Evolutionary conservation across 2,888 invertebrate genomes (phyloP), one percentile per base, ranked within the genome.

Genomic region (Pimpla rufipes): DNA sequence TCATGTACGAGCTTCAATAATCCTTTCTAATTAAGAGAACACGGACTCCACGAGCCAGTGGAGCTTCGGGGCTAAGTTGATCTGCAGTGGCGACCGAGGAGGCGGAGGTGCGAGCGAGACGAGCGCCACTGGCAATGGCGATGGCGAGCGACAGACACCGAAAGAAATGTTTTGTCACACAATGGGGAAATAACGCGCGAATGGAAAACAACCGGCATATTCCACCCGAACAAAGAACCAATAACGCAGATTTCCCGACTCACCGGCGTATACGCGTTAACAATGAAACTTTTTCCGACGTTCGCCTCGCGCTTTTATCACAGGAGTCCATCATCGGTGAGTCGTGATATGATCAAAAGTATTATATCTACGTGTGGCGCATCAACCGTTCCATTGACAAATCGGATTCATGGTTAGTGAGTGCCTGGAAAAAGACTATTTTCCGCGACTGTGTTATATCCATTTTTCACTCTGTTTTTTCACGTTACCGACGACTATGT

Each of bases 1-100:
- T 57, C 29, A 29, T 42, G 57, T 71, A 45, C 57, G 29, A 45
- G 42, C 57, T 57, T 11, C 57, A 71, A 73, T 59, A 21, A 73
- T 59, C 73, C 45, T 47, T 59, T 45, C 57, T 74, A 59, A 74
- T 74, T 74, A 62, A 70, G 70, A 16, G 18, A 59, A 55, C 59
- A 18, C 42, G 42, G 37, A 37, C 59, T 37, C 16, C 16, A 35
- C 59, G 16, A 59, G 16, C 37, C 16, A 16, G 29, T 5, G 4
- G 16, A 16, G 16, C 37, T 37, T n/a, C 16, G 37, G 16, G 16
- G 59, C 35, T 59, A 37, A 59, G 37, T 35, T 37, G 37, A 62
- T 35, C 37, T 16, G 35, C 8, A 18, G 37, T 40, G 8, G n/a
- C 37, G 59, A 16, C 37, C 37, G 16, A 16, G 16, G 2, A 16